Evolutionary conservation across 2,113 vertebrate genomes (phyloP).

Genomic region (Stigmatopora nigra): DNA sequence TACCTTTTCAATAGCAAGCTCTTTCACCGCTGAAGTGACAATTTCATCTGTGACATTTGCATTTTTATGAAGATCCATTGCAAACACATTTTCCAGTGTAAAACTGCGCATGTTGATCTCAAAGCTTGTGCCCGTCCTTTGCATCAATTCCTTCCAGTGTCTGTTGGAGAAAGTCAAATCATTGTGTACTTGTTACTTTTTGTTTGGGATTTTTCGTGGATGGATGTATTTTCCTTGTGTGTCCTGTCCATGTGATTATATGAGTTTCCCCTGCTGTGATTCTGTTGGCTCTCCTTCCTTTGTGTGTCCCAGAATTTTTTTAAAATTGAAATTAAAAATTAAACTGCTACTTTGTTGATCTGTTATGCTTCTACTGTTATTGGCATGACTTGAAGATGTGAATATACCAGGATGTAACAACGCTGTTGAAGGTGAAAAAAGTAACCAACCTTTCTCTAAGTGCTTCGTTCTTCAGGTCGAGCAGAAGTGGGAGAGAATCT

Average conservation of each 20-base stretch:
- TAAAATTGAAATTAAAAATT: too few species aligned
- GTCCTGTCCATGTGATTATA: too few species aligned
- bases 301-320: too few species aligned
- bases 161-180: slow-evolving; percentile 56
- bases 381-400: too few species aligned
- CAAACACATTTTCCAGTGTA: slow-evolving; percentile 93
- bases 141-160: slow-evolving; percentile 92
- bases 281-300: too few species aligned
- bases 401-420: not conserved
- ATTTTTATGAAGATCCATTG: slow-evolving; percentile 88
- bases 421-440: not conserved
- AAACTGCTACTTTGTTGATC: too few species aligned
- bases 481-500: slow-evolving; percentile 84
- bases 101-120: slow-evolving; percentile 84
- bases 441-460: slow-evolving; percentile 80
- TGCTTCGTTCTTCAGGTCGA: slow-evolving; percentile 89
- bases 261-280: too few species aligned
- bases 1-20: slow-evolving; percentile 73
- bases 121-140: slow-evolving; percentile 77
- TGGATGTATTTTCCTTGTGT: too few species aligned
- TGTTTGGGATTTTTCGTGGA: too few species aligned
- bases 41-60: slow-evolving; percentile 77
- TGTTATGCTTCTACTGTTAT: too few species aligned
- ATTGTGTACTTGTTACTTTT: too few species aligned
- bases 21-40: slow-evolving; percentile 83